Base-by-base conservation (phyloP, 2,113 vertebrate genomes). In the Enhydra lutris region DNA sequence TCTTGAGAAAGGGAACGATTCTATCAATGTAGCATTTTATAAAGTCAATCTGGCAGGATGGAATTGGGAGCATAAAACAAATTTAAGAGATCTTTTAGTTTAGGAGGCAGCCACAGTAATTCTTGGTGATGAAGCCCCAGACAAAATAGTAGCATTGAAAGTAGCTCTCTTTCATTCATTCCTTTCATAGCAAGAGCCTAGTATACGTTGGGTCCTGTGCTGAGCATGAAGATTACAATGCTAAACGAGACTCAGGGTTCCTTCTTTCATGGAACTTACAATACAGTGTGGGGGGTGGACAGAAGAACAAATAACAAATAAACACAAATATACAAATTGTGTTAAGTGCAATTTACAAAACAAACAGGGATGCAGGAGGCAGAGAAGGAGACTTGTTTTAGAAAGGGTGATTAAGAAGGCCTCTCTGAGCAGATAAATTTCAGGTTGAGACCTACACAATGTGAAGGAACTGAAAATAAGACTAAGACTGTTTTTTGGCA, bases 1-100 rank as follows among this genome's bases (percentile, higher is more conserved):
- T 88, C 94, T 71, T 47, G 47, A 97, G 69, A 83, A 83, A 90
- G 92, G 34, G 78, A 90, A 92, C 67, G 55, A 92, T 57, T 79
- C 71, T 91, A 85, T 82, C 85, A 81, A 81, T 36, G 26, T 12
- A 36, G 39, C 65, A 91, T 91, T 97, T 97, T 95, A 97, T 94
- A 85, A 97, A 91, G 93, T 94, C 89, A 96, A 88, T 78, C 85
- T 97, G 85, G 91, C 80, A 96, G 95, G 85, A 95, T 79, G 55
- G 71, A 94, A 91, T 63, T 95, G 57, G 47, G 67, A 91, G 15
- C 69, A 96, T 89, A 95, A 96, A 94, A 89, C 26, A 26, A 94
- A 95, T 88, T 42, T 97, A 81, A 94, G 88, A 95, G 15, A 79
- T 26, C 73, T 97, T 97, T 96, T 89, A 55, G 84, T 84, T 95